These are phyloP conservation scores for Chrysaora quinquecirrha DNA, from an alignment of 30 jellyfish, hydroid and myxozoan genomes.

Conservation along the genomic window DNA sequence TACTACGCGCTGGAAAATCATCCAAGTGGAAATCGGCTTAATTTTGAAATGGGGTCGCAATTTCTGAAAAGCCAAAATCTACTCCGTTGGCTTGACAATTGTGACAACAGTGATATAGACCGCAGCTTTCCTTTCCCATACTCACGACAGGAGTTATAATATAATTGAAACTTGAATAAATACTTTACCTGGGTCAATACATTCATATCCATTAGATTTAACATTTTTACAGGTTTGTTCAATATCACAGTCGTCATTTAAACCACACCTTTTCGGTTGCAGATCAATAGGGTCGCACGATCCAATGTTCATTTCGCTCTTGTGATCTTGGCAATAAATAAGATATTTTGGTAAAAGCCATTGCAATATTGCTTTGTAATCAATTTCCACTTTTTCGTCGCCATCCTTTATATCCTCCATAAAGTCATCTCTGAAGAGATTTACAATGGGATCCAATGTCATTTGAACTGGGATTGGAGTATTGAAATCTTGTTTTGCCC, in stretches of 20 bases:
- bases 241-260: not conserved
- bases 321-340: not conserved
- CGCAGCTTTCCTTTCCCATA: not conserved
- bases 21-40: not conserved
- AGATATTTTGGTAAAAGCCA: not conserved
- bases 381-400: not conserved
- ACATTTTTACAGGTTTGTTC: not conserved
- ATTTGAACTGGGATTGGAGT: constrained; percentile 39
- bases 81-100: not conserved
- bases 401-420: not conserved
- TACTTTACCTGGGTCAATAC: not conserved
- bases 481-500: constrained; percentile 45
- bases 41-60: not conserved
- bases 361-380: not conserved
- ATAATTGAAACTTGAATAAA: not conserved
- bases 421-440: constrained; percentile 22
- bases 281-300: not conserved
- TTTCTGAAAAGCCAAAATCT: not conserved
- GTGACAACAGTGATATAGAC: not conserved
- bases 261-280: not conserved
- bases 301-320: not conserved
- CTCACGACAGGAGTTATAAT: not conserved
- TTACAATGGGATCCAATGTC: constrained; percentile 35
- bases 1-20: not conserved
- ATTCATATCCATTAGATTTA: not conserved